Conservation (phyloP, 2,888 invertebrate species). For the Timandra comae region DNA sequence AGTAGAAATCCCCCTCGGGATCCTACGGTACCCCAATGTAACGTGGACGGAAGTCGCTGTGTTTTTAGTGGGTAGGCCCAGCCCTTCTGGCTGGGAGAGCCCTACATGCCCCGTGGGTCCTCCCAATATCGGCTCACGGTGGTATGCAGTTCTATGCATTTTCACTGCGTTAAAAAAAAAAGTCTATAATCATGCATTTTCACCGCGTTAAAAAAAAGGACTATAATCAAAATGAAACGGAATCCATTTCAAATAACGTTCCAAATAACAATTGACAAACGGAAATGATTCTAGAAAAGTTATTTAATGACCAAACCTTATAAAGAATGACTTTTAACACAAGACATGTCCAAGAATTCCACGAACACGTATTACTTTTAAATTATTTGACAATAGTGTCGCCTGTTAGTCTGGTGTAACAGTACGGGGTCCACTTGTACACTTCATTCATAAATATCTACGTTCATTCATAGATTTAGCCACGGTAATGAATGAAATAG, state of each 20-base stretch:
- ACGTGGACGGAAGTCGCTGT: no score
- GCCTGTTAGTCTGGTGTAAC: slow-evolving; percentile 44
- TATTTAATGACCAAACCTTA: slow-evolving; percentile 57
- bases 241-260: slow-evolving; percentile 5
- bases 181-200: no score
- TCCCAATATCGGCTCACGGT: no score
- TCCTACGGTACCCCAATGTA: no score
- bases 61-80: no score
- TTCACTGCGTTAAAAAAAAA: no score
- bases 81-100: no score
- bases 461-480: slow-evolving; percentile 54
- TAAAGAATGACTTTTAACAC: neutral
- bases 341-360: slow-evolving; percentile 21
- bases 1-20: no score
- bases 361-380: slow-evolving; percentile 41
- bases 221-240: no score
- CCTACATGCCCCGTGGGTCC: no score
- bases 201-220: no score
- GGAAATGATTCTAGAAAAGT: slow-evolving; percentile 62
- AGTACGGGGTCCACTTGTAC: slow-evolving; percentile 49
- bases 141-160: no score
- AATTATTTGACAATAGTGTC: slow-evolving; percentile 44
- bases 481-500: slow-evolving; percentile 50
- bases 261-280: slow-evolving; percentile 26
- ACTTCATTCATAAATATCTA: slow-evolving; percentile 43